Evolutionary conservation across 2,888 invertebrate species (phyloP), one percentile per base, ranked within the genome.

Genomic region (Xylota sylvarum): DNA sequence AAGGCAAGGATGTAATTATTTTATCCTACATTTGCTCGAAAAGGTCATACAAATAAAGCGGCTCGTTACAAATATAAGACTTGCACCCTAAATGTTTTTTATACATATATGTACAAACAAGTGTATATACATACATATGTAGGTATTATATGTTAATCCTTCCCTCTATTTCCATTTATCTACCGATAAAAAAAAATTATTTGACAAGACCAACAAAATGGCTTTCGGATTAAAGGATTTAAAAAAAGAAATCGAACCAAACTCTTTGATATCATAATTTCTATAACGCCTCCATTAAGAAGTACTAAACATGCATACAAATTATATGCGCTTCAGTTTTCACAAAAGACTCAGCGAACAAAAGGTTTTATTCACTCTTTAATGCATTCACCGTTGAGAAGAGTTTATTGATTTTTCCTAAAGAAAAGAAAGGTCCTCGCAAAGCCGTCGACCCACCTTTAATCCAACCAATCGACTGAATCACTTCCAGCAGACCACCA

Each of bases 381-480:
- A 17, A 37, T 37, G 35, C 50, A 64, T 10, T 30, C 64, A 46
- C 64, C 35, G 12, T 30, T 19, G 37, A 60, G 4, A 37, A 27
- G 12, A 40, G 50, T 17, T 19, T 72, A 72, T 70, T 64, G 62
- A 72, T 79, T 79, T 72, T 55, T 19, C 17, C 4, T 12, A 60
- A 14, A 56, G 27, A 56, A 73, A 67, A 30, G 5, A 35, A 46
- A 10, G 23, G 5, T 56, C 14, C 14, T 14, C 30, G 14, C 40
- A 52, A 67, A 67, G 40, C 40, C 52, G 9, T 27, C 43, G 50
- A 32, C 65, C 37, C 60, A 81, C 52, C 60, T 67, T 67, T 35
- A 60, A 81, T 52, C 67, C 37, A 70, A 69, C 40, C 60, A 81
- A 81, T 81, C 58, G 67, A 73, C 67, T 58, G 50, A 72, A 73